Conservation (phyloP, 1,140 invertebrate genomes). For the Bombus huntii region DNA sequence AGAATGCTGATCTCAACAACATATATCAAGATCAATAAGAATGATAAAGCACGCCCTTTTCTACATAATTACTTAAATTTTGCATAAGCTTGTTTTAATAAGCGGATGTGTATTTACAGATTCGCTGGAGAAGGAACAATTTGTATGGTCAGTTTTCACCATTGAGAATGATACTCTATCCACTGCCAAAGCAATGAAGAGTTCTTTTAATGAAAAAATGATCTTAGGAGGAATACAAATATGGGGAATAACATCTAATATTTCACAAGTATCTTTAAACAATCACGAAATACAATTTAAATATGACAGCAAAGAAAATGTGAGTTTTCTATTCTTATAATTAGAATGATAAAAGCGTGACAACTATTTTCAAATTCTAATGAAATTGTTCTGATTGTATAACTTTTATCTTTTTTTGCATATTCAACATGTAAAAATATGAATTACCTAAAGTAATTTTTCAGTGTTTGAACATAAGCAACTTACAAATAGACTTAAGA, state of each 20-base stretch:
- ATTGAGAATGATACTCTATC: slow-evolving; percentile 81
- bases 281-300: slow-evolving; percentile 62
- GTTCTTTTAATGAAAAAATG: slow-evolving; percentile 67
- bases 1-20: background rate
- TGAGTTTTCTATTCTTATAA: slow-evolving; percentile 54
- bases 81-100: background rate
- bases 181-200: slow-evolving; percentile 73
- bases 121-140: slow-evolving; percentile 84
- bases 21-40: background rate
- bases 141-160: slow-evolving; percentile 84
- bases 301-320: slow-evolving; percentile 59
- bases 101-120: slow-evolving; percentile 77
- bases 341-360: background rate
- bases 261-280: slow-evolving; percentile 71
- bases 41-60: background rate
- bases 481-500: slow-evolving; percentile 83
- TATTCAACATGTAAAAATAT: background rate
- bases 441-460: slow-evolving; percentile 60
- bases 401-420: background rate
- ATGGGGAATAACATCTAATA: slow-evolving; percentile 71
- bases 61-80: background rate
- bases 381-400: background rate
- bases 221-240: slow-evolving; percentile 74
- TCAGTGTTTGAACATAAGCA: slow-evolving; percentile 84
- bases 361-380: background rate